Evolutionary conservation across 1,140 invertebrate species (phyloP).

Genomic region (Mercenaria mercenaria): DNA sequence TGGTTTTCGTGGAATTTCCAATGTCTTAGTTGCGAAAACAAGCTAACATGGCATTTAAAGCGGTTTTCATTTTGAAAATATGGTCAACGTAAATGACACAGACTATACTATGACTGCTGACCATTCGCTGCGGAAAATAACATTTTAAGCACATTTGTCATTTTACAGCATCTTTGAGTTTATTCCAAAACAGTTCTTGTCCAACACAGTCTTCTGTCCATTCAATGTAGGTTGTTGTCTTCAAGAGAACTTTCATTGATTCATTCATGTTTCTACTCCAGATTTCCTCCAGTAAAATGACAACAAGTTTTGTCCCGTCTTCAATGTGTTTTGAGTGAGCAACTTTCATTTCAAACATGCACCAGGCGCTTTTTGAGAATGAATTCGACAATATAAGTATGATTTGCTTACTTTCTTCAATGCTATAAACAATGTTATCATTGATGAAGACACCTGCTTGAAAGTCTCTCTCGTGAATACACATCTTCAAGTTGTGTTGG

Average conservation of each 20-base stretch:
- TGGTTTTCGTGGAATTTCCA: too few species aligned
- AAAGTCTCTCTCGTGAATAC: neutral
- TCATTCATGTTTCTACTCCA: neutral
- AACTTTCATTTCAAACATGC: neutral
- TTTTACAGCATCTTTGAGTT: neutral
- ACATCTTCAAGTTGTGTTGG: neutral
- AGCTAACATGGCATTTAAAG: too few species aligned
- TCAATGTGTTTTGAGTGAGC: conserved; percentile 5
- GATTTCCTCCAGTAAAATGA: neutral
- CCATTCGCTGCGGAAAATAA: too few species aligned
- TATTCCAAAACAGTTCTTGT: neutral
- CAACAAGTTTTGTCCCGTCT: neutral
- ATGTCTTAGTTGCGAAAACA: too few species aligned
- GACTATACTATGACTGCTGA: too few species aligned
- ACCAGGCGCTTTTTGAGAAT: neutral
- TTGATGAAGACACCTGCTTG: neutral
- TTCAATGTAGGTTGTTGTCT: neutral
- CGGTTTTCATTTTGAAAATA: too few species aligned
- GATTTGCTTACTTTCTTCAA: neutral
- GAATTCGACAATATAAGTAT: neutral
- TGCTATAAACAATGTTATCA: neutral
- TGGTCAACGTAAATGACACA: too few species aligned
- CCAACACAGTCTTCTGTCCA: neutral
- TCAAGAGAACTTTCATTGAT: neutral
- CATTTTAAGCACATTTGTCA: too few species aligned